Conservation (phyloP, 2,113 vertebrate genomes). For the Thymallus thymallus region DNA sequence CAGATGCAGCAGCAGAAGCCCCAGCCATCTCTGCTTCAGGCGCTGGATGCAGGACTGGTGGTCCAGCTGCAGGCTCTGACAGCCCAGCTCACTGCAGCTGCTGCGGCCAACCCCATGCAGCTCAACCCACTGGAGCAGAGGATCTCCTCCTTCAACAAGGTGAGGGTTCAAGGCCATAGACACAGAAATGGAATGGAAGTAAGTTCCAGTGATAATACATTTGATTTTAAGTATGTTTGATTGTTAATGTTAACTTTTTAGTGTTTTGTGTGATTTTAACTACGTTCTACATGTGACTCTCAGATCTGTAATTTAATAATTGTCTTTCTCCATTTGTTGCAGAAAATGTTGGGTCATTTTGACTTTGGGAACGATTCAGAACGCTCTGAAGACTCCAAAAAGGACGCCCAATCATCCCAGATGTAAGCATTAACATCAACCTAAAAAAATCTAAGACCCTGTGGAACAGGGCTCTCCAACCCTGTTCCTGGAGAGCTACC, state of each 20-base stretch:
- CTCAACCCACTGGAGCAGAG: constrained; percentile 93
- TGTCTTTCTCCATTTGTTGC: constrained; percentile 15
- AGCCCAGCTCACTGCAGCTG: constrained; percentile 95
- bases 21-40: constrained; percentile 93
- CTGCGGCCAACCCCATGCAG: constrained; percentile 83
- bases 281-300: too few relatives aligned
- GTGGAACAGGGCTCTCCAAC: too few relatives aligned
- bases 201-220: background rate
- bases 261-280: background rate
- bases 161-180: constrained; percentile 49
- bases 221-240: background rate
- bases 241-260: background rate
- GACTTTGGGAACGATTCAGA: constrained; percentile 93
- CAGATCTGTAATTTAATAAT: background rate
- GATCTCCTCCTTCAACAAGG: constrained; percentile 97
- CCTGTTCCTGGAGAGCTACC: too few relatives aligned
- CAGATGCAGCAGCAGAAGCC: constrained; percentile 99
- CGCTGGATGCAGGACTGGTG: constrained; percentile 92
- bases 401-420: constrained; percentile 85
- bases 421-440: constrained; percentile 75
- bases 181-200: background rate
- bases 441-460: too few relatives aligned
- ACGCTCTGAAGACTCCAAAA: constrained; percentile 89
- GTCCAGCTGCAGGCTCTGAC: constrained; percentile 97
- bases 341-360: constrained; percentile 97